phyloP scores from a whole-genome alignment of 2,113 vertebrate species.

The Cyprinodon brontotheroides region DNA sequence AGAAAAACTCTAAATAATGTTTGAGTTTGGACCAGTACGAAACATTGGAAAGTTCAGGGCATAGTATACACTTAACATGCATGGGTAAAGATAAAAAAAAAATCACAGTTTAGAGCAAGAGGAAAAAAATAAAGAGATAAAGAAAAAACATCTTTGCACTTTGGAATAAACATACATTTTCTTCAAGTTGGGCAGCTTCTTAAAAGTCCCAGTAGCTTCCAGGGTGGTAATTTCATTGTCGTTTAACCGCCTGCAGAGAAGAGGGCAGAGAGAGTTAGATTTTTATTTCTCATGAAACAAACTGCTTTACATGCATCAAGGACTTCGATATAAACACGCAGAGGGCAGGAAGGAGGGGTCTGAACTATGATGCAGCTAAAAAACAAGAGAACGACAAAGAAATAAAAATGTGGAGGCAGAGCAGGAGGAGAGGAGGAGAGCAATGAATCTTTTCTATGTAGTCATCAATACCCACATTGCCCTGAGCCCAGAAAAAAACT shows the following conservation, averaged over 20 bases:
- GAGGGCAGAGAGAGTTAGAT: slow-evolving; percentile 19
- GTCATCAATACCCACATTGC: slow-evolving; percentile 71
- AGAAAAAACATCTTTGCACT: not conserved
- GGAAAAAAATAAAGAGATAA: not conserved
- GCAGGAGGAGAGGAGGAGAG: slow-evolving; percentile 19
- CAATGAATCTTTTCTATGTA: slow-evolving; percentile 68
- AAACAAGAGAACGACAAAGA: slow-evolving; percentile 22
- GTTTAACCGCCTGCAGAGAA: slow-evolving; percentile 86
- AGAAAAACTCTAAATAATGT: no score
- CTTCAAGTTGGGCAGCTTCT: slow-evolving; percentile 91
- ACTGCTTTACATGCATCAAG: slow-evolving; percentile 23
- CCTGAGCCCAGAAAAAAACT: slow-evolving; percentile 55
- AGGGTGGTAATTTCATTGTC: slow-evolving; percentile 93
- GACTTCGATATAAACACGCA: not conserved
- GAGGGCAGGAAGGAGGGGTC: slow-evolving; percentile 6
- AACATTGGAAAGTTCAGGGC: no score
- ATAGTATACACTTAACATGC: no score
- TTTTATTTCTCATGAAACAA: slow-evolving; percentile 35
- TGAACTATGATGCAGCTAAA: slow-evolving; percentile 30
- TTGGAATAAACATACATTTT: slow-evolving; percentile 86
- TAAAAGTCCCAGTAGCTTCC: slow-evolving; percentile 89
- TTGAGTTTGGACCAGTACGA: no score
- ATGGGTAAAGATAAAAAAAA: not conserved
- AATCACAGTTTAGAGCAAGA: not conserved
- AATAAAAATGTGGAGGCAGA: slow-evolving; percentile 16